Evolutionary conservation across 1,140 invertebrate species (phyloP), one percentile per base, ranked within the genome.

Genomic region (Gonatopus flavifemur): DNA sequence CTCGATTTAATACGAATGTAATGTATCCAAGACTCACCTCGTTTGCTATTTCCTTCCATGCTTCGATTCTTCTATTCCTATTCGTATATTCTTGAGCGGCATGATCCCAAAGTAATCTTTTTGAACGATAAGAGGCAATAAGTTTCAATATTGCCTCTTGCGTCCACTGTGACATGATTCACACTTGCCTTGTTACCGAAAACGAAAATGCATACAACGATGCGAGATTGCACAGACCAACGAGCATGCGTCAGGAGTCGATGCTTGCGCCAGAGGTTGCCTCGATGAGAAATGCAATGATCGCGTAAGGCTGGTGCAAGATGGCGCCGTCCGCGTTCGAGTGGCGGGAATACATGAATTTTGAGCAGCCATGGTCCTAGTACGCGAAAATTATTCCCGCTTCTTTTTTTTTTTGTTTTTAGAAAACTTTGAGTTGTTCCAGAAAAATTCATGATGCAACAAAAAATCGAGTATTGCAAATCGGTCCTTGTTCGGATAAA

Each of bases 21-120:
- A n/a, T n/a, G n/a, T n/a, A n/a, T n/a, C n/a, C n/a, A n/a, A n/a
- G n/a, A n/a, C n/a, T 28, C 21, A 53, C 51, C 51, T 53, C 51
- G 10, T 53, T 36, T n/a, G 51, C 51, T 8, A 53, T 41, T n/a
- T 53, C 51, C 24, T 53, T 53, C 51, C 51, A 53, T 9, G 46
- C 51, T 10, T 49, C 12, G 46, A 28, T 43, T 16, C 51, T 49
- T 16, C 49, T 49, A 32, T 33, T 49, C 2, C 51, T 47, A n/a
- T 53, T 46, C 3, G 46, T 43, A 25, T 42, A 49, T 9, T 53
- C 51, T 15, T 16, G 13, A 19, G 22, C 24, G 1, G 47, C 49
- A 18, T 41, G 20, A 10, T 53, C 51, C 51, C 51, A 53, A 21
- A 53, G 51, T 5, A 49, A 33, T 12, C 39, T 40, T 15, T n/a